Evolutionary conservation across 2,888 invertebrate genomes (phyloP).

Genomic region (Rhyacophila evoluta): DNA sequence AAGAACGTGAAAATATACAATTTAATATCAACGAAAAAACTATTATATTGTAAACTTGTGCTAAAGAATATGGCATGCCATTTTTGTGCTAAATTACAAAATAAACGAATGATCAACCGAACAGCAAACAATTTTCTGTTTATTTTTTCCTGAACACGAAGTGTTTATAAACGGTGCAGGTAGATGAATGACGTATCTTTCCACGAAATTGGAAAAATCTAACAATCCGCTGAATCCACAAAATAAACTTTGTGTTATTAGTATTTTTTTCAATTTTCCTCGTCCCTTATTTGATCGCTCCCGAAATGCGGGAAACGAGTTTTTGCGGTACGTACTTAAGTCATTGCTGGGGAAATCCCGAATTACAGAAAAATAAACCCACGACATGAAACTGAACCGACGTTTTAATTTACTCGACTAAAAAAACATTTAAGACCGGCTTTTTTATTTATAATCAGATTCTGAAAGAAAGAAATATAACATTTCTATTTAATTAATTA

Average conservation of each 20-base stretch:
- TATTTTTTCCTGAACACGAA: not conserved
- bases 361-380: not conserved
- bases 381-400: not conserved
- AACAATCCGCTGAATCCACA: conserved; percentile 22
- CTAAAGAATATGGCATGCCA: no score
- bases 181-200: conserved; percentile 21
- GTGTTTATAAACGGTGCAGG: conserved; percentile 18
- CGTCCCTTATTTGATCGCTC: conserved; percentile 9
- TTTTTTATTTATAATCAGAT: not conserved
- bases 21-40: no score
- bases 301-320: conserved; percentile 9
- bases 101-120: no score
- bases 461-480: not conserved
- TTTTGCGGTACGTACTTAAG: not conserved
- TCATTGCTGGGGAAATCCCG: not conserved
- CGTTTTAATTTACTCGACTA: no score
- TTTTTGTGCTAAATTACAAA: no score
- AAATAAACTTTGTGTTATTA: conserved; percentile 22
- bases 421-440: not conserved
- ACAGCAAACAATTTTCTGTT: no score
- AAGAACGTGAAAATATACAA: no score
- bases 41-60: no score
- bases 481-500: no score
- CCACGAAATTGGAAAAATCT: conserved; percentile 22
- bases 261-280: conserved; percentile 19